These are phyloP conservation scores for Bombyx huttoni DNA, from an alignment of 2,888 invertebrate species.

Conservation along the genomic window DNA sequence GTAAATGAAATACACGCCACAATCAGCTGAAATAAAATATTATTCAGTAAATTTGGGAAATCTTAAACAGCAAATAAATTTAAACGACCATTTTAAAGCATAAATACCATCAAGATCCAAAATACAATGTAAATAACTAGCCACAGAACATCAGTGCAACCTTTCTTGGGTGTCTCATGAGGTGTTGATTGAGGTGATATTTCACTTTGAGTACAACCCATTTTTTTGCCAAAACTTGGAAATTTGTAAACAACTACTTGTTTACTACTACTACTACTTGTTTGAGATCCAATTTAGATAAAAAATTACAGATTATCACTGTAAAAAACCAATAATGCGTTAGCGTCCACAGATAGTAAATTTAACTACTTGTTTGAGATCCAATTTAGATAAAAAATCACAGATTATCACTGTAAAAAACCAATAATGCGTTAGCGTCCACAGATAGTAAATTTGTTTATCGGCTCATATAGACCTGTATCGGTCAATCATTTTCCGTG, in stretches of 20 bases:
- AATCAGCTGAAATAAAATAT: constrained; percentile 73
- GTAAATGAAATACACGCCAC: constrained; percentile 90
- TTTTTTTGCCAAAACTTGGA: constrained; percentile 18
- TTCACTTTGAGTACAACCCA: constrained; percentile 80
- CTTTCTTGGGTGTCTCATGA: constrained; percentile 73
- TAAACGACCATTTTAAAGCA: constrained; percentile 17
- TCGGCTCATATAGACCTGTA: too few species aligned
- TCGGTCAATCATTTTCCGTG: too few species aligned
- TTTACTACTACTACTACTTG: too few species aligned
- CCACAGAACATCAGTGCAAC: constrained; percentile 89
- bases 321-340: too few species aligned
- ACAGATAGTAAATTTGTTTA: too few species aligned
- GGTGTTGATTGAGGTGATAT: constrained; percentile 64
- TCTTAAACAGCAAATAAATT: constrained; percentile 4
- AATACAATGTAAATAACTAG: constrained; percentile 83
- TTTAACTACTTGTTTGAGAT: not conserved
- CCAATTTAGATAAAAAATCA: not conserved
- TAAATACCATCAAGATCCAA: constrained; percentile 85
- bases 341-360: too few species aligned
- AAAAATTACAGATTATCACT: not conserved
- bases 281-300: not conserved
- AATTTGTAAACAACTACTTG: not conserved
- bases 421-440: too few species aligned
- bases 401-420: not conserved
- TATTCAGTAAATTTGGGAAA: not conserved